Percentiles rank a stretch among this genome's conserved stretches.
phyloP scores from a whole-genome alignment of 2,797 vertebrate species.

The Acanthis flammea region DNA sequence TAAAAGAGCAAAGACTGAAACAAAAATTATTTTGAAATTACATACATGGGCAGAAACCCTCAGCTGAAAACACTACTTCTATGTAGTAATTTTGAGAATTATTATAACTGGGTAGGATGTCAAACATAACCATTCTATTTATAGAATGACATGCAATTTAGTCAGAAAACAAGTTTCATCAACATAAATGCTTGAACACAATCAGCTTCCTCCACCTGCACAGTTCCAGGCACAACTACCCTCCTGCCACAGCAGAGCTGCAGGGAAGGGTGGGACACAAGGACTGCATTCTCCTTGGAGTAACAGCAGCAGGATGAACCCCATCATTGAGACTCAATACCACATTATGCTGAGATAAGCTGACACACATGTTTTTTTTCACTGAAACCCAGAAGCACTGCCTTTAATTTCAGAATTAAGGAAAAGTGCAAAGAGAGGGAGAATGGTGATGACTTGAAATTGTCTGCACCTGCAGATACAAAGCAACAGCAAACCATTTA shows the following conservation, averaged over 20 bases:
- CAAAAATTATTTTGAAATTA: background rate
- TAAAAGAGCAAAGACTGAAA: background rate
- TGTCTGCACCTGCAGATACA: background rate
- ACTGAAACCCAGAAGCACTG: background rate
- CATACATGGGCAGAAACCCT: background rate
- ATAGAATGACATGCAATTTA: background rate
- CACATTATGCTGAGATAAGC: background rate
- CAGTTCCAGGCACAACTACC: background rate
- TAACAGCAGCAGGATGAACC: background rate
- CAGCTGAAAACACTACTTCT: background rate
- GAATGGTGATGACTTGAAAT: background rate
- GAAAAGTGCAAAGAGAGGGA: background rate
- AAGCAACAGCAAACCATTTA: background rate
- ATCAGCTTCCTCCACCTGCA: background rate
- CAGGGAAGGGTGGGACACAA: background rate
- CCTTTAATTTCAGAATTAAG: background rate
- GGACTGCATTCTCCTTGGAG: background rate
- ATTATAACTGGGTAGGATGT: slow-evolving; percentile 16
- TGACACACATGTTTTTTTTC: background rate
- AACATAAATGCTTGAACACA: background rate
- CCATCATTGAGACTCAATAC: background rate
- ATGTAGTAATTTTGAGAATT: slow-evolving; percentile 33
- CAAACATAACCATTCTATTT: slow-evolving; percentile 19
- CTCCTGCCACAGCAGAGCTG: background rate
- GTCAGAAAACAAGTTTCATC: slow-evolving; percentile 32